Evolutionary conservation across 2,797 vertebrate genomes (phyloP).

Genomic region (Myripristis jacobus): DNA sequence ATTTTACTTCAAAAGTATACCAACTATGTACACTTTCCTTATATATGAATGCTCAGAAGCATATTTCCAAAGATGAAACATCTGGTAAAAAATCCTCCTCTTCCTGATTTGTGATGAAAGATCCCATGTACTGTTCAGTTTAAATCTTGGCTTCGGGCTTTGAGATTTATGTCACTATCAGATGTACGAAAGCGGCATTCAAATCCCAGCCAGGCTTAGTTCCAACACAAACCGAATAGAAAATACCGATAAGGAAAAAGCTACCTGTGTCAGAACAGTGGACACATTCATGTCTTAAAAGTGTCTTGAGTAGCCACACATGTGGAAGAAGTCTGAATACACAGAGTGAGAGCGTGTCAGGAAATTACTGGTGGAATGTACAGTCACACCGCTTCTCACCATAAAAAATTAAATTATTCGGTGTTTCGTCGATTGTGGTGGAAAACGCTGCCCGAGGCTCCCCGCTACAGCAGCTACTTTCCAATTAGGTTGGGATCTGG

Average conservation of each 20-base stretch:
- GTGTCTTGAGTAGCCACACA: background rate
- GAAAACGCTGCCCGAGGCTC: constrained; percentile 15
- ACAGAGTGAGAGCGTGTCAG: background rate
- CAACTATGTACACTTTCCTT: background rate
- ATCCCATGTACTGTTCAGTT: background rate
- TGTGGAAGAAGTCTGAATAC: background rate
- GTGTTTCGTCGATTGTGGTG: constrained; percentile 9
- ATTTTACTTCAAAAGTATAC: background rate
- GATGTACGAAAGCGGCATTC: background rate
- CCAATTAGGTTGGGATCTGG: constrained; percentile 5
- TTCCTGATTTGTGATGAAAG: background rate
- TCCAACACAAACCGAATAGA: background rate
- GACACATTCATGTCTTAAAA: background rate
- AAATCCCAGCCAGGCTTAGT: background rate
- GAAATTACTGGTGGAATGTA: constrained; percentile 5
- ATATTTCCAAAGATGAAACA: background rate
- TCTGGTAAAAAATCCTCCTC: background rate
- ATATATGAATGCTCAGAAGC: background rate
- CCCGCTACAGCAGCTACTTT: constrained; percentile 4
- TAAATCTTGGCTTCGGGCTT: background rate
- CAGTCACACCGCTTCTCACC: background rate
- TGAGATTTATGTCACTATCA: background rate
- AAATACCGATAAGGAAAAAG: background rate
- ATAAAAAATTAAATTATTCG: constrained; percentile 2
- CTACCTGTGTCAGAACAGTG: background rate